phyloP scores from a whole-genome alignment of 2,113 vertebrate genomes.

The Oceanodroma tethys region DNA sequence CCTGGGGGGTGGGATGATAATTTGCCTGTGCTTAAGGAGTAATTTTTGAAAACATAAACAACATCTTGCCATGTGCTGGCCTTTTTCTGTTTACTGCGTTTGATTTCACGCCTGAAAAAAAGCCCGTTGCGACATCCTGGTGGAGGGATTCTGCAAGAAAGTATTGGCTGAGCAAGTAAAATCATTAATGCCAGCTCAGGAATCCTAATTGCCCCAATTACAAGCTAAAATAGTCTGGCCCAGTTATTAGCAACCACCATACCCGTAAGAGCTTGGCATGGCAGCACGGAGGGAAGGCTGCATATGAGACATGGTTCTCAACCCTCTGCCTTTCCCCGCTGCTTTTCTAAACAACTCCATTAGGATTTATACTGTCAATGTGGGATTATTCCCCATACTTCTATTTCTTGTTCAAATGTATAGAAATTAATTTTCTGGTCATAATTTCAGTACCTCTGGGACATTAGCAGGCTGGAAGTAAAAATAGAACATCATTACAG shows the following conservation, averaged over 20 bases:
- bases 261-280: background rate
- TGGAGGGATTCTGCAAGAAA: background rate
- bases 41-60: background rate
- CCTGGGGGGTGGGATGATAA: background rate
- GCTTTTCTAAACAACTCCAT: slow-evolving; percentile 37
- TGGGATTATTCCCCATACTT: slow-evolving; percentile 48
- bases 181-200: background rate
- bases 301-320: background rate
- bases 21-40: background rate
- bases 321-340: background rate
- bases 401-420: slow-evolving; percentile 61
- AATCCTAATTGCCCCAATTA: background rate
- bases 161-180: background rate
- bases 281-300: background rate
- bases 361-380: slow-evolving; percentile 8
- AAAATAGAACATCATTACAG: slow-evolving; percentile 75
- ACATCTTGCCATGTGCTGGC: slow-evolving; percentile 8
- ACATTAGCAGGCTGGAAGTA: slow-evolving; percentile 66
- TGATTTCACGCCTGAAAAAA: background rate
- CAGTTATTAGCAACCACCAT: background rate
- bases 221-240: slow-evolving; percentile 4
- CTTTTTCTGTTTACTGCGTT: background rate
- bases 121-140: background rate
- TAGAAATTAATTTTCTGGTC: slow-evolving; percentile 76
- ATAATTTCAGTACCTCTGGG: slow-evolving; percentile 72